phyloP scores from a whole-genome alignment of 2,113 vertebrate species.

The Galeopterus variegatus region DNA sequence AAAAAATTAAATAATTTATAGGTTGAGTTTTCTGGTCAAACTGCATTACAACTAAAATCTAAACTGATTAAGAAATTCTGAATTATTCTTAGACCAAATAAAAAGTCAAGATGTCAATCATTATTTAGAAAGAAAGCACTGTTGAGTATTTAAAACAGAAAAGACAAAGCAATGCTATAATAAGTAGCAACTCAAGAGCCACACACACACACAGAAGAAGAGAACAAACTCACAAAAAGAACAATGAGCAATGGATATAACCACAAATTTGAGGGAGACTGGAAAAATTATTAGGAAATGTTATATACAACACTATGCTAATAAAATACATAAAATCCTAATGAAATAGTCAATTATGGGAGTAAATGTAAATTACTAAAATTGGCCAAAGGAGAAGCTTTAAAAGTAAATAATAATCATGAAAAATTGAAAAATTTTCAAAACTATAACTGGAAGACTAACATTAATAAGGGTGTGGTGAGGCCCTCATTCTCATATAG shows the following conservation, averaged over 20 bases:
- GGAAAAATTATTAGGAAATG: background rate
- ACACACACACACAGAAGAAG: background rate
- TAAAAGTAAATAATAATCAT: background rate
- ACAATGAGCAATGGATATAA: background rate
- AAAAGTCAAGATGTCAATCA: background rate
- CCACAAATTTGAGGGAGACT: background rate
- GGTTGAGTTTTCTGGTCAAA: background rate
- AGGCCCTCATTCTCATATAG: background rate
- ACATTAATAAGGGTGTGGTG: background rate
- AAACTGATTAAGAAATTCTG: background rate
- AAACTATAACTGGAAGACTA: background rate
- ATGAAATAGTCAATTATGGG: background rate
- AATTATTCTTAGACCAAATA: slow-evolving; percentile 29
- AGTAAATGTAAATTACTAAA: background rate
- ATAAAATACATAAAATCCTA: background rate
- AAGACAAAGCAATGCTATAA: background rate
- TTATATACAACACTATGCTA: background rate
- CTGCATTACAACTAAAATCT: background rate
- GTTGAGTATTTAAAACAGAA: background rate
- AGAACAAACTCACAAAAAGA: background rate
- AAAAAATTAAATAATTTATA: background rate
- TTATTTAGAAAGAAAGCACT: background rate
- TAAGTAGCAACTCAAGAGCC: background rate
- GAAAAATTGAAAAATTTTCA: background rate
- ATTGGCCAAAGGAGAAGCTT: background rate